A percentile compares a stretch with the other conserved stretches of the same genome.
Evolutionary conservation across 2,797 vertebrate species (phyloP).

Genomic region (Poeciliopsis gracilis): DNA sequence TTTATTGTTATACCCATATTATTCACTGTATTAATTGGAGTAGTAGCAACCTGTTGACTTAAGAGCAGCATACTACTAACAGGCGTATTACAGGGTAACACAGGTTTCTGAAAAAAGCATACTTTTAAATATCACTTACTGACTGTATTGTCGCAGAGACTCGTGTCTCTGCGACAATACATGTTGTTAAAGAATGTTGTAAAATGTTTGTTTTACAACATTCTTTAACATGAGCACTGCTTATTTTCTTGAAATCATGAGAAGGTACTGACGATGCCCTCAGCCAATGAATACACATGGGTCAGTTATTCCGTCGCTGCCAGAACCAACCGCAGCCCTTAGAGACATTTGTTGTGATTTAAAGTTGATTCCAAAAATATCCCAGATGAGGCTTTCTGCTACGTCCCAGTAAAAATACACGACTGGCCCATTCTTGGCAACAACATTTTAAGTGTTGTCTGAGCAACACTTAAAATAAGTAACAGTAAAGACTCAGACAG

Average conservation of each 20-base stretch:
- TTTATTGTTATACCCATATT: neutral
- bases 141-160: neutral
- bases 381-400: neutral
- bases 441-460: neutral
- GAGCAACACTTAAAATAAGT: neutral
- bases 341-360: neutral
- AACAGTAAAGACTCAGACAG: neutral
- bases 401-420: constrained; percentile 1
- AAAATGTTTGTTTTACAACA: neutral
- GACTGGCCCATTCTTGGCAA: neutral
- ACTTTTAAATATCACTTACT: neutral
- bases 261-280: neutral
- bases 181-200: too few relatives aligned
- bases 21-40: neutral
- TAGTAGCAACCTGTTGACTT: neutral
- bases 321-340: neutral
- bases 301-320: neutral
- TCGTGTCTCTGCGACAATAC: too few relatives aligned
- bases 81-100: neutral
- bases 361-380: neutral
- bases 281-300: neutral
- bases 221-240: neutral
- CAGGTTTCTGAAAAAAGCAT: neutral
- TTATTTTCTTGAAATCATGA: neutral
- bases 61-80: neutral